Conservation (phyloP, 2,113 vertebrate species). For the Rhea pennata region DNA sequence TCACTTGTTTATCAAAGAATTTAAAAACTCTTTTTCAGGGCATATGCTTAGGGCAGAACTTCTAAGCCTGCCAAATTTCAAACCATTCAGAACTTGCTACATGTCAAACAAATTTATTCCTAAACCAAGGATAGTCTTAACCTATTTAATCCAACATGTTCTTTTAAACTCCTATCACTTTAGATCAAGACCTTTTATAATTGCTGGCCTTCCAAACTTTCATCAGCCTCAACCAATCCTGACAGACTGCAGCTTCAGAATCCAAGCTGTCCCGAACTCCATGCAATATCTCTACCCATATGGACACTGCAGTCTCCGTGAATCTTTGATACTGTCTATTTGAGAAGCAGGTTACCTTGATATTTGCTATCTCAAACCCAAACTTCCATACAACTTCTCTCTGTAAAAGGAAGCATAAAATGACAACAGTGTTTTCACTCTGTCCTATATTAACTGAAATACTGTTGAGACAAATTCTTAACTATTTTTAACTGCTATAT, state of each 20-base stretch:
- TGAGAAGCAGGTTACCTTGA: neutral
- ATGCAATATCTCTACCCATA: neutral
- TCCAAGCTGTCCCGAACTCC: neutral
- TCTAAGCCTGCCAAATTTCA: neutral
- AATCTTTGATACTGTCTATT: neutral
- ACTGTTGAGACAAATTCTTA: neutral
- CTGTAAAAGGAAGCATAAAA: neutral
- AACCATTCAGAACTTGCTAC: neutral
- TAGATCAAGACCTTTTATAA: neutral
- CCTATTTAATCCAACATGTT: neutral
- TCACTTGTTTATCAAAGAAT: neutral
- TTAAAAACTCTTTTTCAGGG: rapidly evolving
- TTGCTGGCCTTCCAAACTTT: neutral
- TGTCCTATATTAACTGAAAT: neutral
- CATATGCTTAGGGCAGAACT: neutral
- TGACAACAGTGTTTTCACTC: neutral
- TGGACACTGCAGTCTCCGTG: neutral
- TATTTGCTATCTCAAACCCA: slow-evolving; percentile 14
- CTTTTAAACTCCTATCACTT: neutral
- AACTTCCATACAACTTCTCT: neutral
- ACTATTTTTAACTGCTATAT: slow-evolving; percentile 7
- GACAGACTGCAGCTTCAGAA: neutral
- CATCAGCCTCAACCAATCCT: neutral
- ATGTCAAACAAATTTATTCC: neutral
- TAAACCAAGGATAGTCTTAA: neutral